Evolutionary conservation across 2,797 vertebrate genomes (phyloP).

Genomic region (Rhinichthys osculus): DNA sequence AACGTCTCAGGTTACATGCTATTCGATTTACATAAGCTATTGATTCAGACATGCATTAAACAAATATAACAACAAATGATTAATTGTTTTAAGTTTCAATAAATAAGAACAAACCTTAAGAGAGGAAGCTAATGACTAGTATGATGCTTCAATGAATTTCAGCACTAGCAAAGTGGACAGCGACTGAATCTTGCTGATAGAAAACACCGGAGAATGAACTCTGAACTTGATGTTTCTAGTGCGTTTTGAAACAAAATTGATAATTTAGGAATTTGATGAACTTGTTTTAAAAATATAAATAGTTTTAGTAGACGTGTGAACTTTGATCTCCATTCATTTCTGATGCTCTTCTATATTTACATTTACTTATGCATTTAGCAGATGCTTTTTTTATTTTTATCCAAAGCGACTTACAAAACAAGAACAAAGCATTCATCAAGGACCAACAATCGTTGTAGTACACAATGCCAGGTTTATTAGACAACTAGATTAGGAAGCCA

Average conservation of each 20-base stretch:
- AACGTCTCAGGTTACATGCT: constrained; percentile 47
- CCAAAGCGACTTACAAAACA: not conserved
- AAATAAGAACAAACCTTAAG: not conserved
- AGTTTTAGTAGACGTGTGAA: not conserved
- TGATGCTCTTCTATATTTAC: not conserved
- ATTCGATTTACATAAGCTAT: not conserved
- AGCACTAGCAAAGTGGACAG: constrained; percentile 10
- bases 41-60: constrained; percentile 15
- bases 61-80: not conserved
- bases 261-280: not conserved
- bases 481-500: not conserved
- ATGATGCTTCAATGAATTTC: constrained; percentile 8
- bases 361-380: no score
- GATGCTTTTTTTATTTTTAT: not conserved
- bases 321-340: not conserved
- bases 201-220: not conserved
- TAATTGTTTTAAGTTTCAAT: not conserved
- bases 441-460: not conserved
- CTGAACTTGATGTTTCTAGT: not conserved
- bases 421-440: not conserved
- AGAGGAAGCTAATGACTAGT: not conserved
- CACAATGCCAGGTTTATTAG: not conserved
- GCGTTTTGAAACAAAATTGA: not conserved
- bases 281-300: not conserved
- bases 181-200: not conserved